Evolutionary conservation across 2,888 invertebrate genomes (phyloP), one percentile per base, ranked within the genome.

Genomic region (Bibio marci): DNA sequence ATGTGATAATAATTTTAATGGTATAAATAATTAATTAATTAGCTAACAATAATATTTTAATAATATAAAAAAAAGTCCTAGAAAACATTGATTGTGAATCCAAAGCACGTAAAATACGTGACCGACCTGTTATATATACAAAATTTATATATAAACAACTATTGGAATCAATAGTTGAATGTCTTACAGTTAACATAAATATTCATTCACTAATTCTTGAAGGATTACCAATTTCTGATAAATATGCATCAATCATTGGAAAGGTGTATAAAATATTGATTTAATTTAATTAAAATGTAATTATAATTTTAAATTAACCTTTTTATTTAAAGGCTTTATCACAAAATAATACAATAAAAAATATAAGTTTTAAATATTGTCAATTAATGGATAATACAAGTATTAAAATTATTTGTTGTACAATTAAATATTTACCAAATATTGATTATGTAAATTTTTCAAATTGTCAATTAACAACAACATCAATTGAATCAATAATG

Each of bases 321-420:
- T 38, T 41, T 1, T 41, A 61, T 10, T 41, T 59, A 15, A 50
- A 76, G 69, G 71, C 72, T 7, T 51, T 83, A 5, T 63, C 71
- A 35, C 59, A 64, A 17, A 81, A 76, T 48, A 70, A 65, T 46
- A 72, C 70, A 14, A 57, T 85, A 0, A 75, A 73, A 51, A 72
- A 73, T 45, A 51, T 85, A 33, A 77, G 75, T 37, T 65, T 85
- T 41, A 69, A 22, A 22, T 22, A 71, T 36, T 69, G 76, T 12
- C 78, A 79, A 45, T 62, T 69, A 44, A 69, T 85, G 43, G 74
- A 76, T 1, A 82, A 83, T 54, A 67, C 66, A 17, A 80, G 81
- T 4, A 82, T 82, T 50, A 67, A 76, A 43, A 62, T 75, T 4
- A 56, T 85, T 11, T 83, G 81, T 53, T 68, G 69, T 41, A 72